phyloP scores from a whole-genome alignment of 2,113 vertebrate genomes.

The Ceyx cyanopectus region DNA sequence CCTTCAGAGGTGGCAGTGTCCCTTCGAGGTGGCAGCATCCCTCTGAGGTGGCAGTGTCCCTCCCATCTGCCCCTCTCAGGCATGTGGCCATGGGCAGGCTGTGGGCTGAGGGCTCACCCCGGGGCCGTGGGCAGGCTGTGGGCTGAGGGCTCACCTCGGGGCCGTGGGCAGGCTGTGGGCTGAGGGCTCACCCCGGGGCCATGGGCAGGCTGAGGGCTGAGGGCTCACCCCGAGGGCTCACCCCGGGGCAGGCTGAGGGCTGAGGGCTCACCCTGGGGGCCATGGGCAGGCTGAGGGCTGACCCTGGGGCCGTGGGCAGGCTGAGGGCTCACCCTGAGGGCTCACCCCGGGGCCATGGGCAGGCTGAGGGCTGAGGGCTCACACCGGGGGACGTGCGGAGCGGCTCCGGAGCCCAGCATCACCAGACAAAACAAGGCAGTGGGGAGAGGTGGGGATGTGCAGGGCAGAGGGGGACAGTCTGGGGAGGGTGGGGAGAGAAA shows the following conservation, averaged over 20 bases:
- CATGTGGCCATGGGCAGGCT: neutral
- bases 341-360: neutral
- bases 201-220: too few species aligned
- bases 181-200: neutral
- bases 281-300: neutral
- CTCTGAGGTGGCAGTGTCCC: too few species aligned
- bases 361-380: accelerated
- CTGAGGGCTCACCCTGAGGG: neutral
- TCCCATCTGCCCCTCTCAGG: too few species aligned
- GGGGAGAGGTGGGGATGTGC: neutral
- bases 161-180: neutral
- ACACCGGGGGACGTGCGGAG: neutral
- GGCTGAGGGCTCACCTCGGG: too few species aligned
- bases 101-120: accelerated
- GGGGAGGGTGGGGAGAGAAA: neutral
- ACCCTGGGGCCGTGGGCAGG: neutral
- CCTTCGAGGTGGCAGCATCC: too few species aligned
- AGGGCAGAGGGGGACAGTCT: neutral
- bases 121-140: neutral
- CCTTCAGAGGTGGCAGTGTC: too few species aligned
- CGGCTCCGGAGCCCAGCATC: accelerated
- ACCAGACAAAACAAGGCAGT: neutral
- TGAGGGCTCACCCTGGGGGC: neutral
- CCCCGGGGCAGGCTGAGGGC: neutral
- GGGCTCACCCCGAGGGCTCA: too few species aligned